A percentile compares a stretch with the other conserved stretches of the same genome.
phyloP scores from a whole-genome alignment of 2,113 vertebrate species.

The Nothoprocta pentlandii region DNA sequence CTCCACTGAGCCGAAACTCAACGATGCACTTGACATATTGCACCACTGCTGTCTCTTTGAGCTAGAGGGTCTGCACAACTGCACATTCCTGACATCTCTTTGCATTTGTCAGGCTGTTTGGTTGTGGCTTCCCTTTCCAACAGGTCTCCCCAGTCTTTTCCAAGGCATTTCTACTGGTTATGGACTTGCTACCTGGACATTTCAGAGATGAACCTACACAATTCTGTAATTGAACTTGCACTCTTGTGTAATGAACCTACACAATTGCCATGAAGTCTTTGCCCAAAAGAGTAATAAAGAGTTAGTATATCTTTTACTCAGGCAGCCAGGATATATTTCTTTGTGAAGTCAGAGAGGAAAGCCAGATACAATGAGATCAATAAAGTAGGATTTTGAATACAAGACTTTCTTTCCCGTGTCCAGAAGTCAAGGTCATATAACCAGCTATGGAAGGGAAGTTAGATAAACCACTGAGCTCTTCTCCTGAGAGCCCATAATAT shows the following conservation, averaged over 20 bases:
- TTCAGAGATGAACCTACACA: background rate
- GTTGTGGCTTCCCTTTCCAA: background rate
- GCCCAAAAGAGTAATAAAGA: background rate
- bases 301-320: background rate
- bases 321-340: slow-evolving; percentile 1
- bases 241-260: background rate
- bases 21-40: background rate
- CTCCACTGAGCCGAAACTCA: slow-evolving; percentile 26
- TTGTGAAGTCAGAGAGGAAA: background rate
- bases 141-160: background rate
- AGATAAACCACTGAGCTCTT: background rate
- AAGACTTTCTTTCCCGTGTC: background rate
- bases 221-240: background rate
- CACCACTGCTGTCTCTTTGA: background rate
- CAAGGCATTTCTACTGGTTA: background rate
- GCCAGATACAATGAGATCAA: background rate
- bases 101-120: slow-evolving; percentile 21
- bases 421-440: background rate
- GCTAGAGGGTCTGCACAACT: slow-evolving; percentile 2
- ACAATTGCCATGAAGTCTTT: accelerated
- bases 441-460: background rate
- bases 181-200: background rate
- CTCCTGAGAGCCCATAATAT: background rate
- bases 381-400: background rate
- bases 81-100: background rate